Evolutionary conservation across 2,113 vertebrate species (phyloP).

Genomic region (Nansenia antarctica): DNA sequence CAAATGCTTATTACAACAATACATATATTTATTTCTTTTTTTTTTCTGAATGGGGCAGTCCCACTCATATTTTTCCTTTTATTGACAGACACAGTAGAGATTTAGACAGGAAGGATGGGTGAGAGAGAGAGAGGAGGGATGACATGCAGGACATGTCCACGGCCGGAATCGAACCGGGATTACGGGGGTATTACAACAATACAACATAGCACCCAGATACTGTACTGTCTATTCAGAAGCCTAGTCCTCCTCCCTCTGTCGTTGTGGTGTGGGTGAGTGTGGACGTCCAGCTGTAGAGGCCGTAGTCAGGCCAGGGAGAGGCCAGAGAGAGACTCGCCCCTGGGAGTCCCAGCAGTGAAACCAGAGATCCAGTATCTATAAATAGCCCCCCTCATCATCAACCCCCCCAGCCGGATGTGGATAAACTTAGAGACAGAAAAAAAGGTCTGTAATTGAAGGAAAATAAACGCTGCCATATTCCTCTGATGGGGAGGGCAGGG

Average conservation of each 20-base stretch:
- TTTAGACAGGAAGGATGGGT: no score
- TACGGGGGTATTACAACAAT: no score
- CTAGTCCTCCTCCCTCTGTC: background rate
- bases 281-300: background rate
- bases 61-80: no score
- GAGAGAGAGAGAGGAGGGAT: no score
- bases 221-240: background rate
- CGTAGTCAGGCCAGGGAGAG: no score
- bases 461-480: constrained; percentile 26
- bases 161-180: no score
- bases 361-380: constrained; percentile 57
- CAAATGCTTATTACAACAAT: background rate
- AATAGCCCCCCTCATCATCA: constrained; percentile 59
- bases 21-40: no score
- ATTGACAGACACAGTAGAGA: no score
- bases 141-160: no score
- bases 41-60: no score
- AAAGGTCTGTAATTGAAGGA: constrained; percentile 43
- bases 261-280: background rate
- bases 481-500: background rate
- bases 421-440: constrained; percentile 42
- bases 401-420: constrained; percentile 28
- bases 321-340: background rate
- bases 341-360: constrained; percentile 36
- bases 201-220: no score